Evolutionary conservation across 1,140 invertebrate species (phyloP), one percentile per base, ranked within the genome.

Genomic region (Myzus persicae): DNA sequence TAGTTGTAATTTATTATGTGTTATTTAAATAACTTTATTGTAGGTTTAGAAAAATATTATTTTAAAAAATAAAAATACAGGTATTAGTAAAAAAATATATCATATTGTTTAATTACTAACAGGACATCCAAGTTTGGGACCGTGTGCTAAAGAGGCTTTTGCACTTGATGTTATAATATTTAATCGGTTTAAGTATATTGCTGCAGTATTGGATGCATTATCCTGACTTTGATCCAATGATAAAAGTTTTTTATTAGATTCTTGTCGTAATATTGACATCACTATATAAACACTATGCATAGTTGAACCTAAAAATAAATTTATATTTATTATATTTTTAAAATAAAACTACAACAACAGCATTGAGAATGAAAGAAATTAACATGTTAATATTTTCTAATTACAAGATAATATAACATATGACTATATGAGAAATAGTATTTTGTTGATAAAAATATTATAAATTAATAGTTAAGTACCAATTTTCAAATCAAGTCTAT

Each of bases 81-180:
- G 1, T 85, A 85, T 44, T 85, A 85, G 20, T 88, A 1, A 26
- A 9, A 22, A 8, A 36, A 31, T 46, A 88, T 51, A 36, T 31
- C 1, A 54, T 26, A 76, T 42, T 67, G 20, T 59, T 90, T 93
- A 67, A 81, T 67, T 93, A 94, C 95, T 95, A 93, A 97, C 96
- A 38, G 97, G 97, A 94, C 96, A 97, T 26, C 96, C 96, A 51
- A 98, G 95, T 94, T 97, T 97, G 8, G 97, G 97, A 88, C 97
- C 98, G 94, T 96, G 96, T 31, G 95, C 94, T 20, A 98, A 95
- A n/a, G 97, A 97, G 20, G 96, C 95, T 36, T 95, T 94, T 9
- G 97, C 95, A 26, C 97, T 97, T 94, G 96, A 96, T 89, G 95
- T 95, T 22, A 98, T 95, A 11, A 96, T 96, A 48, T 95, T 94